Evolutionary conservation across 2,888 invertebrate genomes (phyloP).

Genomic region (Allacma fusca): DNA sequence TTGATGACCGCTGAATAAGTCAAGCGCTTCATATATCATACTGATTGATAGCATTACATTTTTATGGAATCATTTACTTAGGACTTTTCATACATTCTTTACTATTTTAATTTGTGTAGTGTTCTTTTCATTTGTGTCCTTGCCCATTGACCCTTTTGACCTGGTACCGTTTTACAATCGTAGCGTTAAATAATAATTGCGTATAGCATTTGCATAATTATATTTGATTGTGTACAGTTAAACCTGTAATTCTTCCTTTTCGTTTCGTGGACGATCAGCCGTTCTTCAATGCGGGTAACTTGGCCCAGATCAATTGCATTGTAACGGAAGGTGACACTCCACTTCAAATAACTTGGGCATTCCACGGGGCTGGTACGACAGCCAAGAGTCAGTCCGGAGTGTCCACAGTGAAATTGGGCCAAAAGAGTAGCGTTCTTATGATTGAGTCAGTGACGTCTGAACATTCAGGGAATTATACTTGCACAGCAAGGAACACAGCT

Average conservation of each 20-base stretch:
- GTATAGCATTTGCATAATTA: neutral
- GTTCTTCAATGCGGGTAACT: conserved; percentile 77
- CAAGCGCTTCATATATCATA: too few species aligned
- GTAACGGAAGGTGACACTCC: conserved; percentile 81
- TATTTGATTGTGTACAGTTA: conserved; percentile 62
- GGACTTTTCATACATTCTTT: too few species aligned
- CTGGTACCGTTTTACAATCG: too few species aligned
- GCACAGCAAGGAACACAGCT: conserved; percentile 70
- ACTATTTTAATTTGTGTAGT: too few species aligned
- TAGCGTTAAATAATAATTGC: too few species aligned
- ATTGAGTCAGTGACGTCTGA: conserved; percentile 66
- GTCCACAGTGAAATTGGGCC: conserved; percentile 68
- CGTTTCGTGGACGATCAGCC: conserved; percentile 70
- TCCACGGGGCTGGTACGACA: conserved; percentile 71
- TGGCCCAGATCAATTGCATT: conserved; percentile 75
- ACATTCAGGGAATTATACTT: conserved; percentile 64
- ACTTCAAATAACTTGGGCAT: conserved; percentile 78
- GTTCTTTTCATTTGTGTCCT: too few species aligned
- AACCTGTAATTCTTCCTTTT: conserved; percentile 69
- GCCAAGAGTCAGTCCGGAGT: conserved; percentile 66
- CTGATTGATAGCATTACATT: too few species aligned
- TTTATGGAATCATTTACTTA: too few species aligned
- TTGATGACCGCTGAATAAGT: too few species aligned
- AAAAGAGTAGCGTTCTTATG: conserved; percentile 70
- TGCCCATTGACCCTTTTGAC: too few species aligned